These are phyloP conservation scores for Rosalia funebris DNA, from an alignment of 2,888 invertebrate species.

Conservation along the genomic window DNA sequence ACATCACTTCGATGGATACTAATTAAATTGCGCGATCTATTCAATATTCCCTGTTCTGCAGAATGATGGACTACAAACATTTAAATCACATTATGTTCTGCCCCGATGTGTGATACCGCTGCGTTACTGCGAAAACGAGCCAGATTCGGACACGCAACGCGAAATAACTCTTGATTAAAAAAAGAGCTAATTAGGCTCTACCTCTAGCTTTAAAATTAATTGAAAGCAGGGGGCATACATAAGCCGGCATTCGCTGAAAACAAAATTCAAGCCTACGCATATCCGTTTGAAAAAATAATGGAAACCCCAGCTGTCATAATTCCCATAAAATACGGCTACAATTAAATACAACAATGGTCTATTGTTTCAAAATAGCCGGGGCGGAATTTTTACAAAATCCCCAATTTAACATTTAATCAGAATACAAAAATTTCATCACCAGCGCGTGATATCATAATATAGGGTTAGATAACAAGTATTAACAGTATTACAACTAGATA, in stretches of 20 bases:
- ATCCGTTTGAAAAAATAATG: background rate
- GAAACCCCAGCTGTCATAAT: background rate
- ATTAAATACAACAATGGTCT: background rate
- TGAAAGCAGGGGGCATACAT: background rate
- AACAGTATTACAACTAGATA: background rate
- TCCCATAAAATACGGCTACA: background rate
- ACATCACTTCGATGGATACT: too few relatives aligned
- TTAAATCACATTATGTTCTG: too few relatives aligned
- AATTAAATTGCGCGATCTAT: too few relatives aligned
- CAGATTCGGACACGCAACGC: too few relatives aligned
- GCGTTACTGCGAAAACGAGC: too few relatives aligned
- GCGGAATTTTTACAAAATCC: background rate
- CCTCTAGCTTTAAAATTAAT: constrained; percentile 4
- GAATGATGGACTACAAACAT: too few relatives aligned
- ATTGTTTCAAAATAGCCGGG: background rate
- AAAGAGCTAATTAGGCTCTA: background rate
- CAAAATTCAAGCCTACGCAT: background rate
- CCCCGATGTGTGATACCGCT: too few relatives aligned
- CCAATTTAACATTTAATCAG: background rate
- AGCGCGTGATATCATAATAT: too few relatives aligned
- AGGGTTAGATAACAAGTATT: too few relatives aligned
- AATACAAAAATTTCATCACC: background rate
- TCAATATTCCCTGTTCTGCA: too few relatives aligned
- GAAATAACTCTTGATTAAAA: background rate
- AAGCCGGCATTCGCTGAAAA: background rate